phyloP scores from a whole-genome alignment of 1,140 invertebrate genomes.

The Proales similis region DNA sequence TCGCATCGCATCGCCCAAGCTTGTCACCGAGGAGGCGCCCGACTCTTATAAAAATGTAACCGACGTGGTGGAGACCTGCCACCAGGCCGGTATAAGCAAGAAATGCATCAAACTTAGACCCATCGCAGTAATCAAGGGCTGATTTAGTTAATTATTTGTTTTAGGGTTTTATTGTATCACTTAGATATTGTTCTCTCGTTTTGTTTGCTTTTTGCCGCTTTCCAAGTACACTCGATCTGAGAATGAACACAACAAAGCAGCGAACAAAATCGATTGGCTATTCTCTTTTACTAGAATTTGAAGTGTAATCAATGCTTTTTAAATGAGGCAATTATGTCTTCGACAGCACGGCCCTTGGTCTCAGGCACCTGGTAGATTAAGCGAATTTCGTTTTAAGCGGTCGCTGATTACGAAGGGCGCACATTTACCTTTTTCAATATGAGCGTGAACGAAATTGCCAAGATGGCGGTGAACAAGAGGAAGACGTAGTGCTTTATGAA shows the following conservation, averaged over 20 bases:
- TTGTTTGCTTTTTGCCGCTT: too few species aligned
- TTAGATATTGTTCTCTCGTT: too few species aligned
- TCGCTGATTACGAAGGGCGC: not conserved
- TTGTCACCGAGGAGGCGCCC: constrained; percentile 99
- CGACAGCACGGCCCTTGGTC: constrained; percentile 96
- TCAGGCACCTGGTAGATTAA: constrained; percentile 83
- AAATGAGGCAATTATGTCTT: constrained; percentile 65
- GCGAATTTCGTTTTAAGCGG: not conserved
- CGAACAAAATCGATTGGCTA: too few species aligned
- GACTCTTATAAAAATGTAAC: constrained; percentile 99
- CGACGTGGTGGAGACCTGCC: constrained; percentile 97
- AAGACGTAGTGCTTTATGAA: constrained; percentile 63
- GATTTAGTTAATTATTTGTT: constrained; percentile 38
- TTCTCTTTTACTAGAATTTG: too few species aligned
- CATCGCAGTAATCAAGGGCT: constrained; percentile 97
- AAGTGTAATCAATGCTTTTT: not conserved
- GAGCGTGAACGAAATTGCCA: constrained; percentile 44
- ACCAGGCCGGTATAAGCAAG: constrained; percentile 90
- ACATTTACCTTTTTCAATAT: constrained; percentile 15
- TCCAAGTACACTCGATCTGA: too few species aligned
- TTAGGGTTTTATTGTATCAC: too few species aligned
- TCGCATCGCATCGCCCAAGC: constrained; percentile 92
- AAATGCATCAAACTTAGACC: constrained; percentile 94
- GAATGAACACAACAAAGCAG: too few species aligned
- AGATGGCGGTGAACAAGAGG: constrained; percentile 52